A percentile compares a stretch with the other conserved stretches of the same genome.
Evolutionary conservation across 2,888 invertebrate genomes (phyloP).

Genomic region (Dynastes maya): DNA sequence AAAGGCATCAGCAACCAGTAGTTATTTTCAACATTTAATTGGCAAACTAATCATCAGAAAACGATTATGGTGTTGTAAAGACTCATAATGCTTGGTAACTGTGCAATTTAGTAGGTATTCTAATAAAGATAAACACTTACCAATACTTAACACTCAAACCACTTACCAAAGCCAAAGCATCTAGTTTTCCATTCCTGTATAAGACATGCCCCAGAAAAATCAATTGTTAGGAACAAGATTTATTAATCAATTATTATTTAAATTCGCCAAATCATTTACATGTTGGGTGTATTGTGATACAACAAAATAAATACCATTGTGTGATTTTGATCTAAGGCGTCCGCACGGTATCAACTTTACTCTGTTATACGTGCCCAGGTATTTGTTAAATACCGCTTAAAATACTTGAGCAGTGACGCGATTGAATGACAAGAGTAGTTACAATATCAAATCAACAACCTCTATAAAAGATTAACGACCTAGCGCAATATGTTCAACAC

Average conservation of each 20-base stretch:
- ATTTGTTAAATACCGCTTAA: slow-evolving; percentile 22
- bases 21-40: too few relatives aligned
- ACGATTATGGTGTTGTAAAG: too few relatives aligned
- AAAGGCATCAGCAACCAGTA: too few relatives aligned
- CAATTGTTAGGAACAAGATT: slow-evolving; percentile 33
- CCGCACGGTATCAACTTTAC: not conserved
- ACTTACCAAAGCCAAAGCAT: too few relatives aligned
- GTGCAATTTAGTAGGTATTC: too few relatives aligned
- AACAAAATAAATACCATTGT: slow-evolving; percentile 19
- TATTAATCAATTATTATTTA: slow-evolving; percentile 43
- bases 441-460: slow-evolving; percentile 22
- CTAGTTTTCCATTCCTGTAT: not conserved
- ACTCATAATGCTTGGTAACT: too few relatives aligned
- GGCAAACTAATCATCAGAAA: too few relatives aligned
- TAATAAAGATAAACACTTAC: too few relatives aligned
- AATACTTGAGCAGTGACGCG: slow-evolving; percentile 30
- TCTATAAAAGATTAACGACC: slow-evolving; percentile 27
- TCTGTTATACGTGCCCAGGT: not conserved
- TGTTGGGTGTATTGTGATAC: slow-evolving; percentile 16
- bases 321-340: slow-evolving; percentile 20
- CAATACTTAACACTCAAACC: too few relatives aligned
- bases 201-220: slow-evolving; percentile 6
- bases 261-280: slow-evolving; percentile 34
- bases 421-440: slow-evolving; percentile 18
- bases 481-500: slow-evolving; percentile 15